These are phyloP conservation scores for Nautilus pompilius DNA, from an alignment of 1,140 invertebrate species.

Conservation along the genomic window DNA sequence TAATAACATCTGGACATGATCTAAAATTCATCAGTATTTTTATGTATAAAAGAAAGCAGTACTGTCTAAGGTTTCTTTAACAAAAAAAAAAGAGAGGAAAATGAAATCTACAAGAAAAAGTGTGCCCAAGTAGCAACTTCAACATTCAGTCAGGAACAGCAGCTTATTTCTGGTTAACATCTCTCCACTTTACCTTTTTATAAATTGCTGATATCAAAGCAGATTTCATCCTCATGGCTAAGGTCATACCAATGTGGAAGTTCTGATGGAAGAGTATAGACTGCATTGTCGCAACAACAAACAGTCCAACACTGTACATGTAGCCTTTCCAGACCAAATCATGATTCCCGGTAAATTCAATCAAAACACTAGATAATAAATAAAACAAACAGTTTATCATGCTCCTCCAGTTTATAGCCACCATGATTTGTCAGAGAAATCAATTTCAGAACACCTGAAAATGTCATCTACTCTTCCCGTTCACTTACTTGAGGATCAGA, in stretches of 20 bases:
- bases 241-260: slow-evolving; percentile 58
- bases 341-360: slow-evolving; percentile 16
- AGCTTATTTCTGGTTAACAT: too few species aligned
- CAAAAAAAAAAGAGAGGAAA: neutral
- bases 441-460: too few species aligned
- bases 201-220: slow-evolving; percentile 91
- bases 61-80: neutral
- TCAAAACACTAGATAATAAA: slow-evolving; percentile 17
- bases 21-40: neutral
- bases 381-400: too few species aligned
- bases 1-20: neutral
- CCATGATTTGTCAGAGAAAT: too few species aligned
- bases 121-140: neutral
- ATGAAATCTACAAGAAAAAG: neutral
- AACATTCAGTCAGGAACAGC: too few species aligned
- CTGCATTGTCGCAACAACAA: slow-evolving; percentile 36
- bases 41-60: neutral
- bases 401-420: too few species aligned
- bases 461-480: too few species aligned
- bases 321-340: slow-evolving; percentile 52
- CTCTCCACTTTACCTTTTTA: slow-evolving; percentile 74
- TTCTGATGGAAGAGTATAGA: slow-evolving; percentile 48
- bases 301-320: slow-evolving; percentile 43
- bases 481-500: slow-evolving; percentile 34
- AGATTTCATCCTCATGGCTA: slow-evolving; percentile 88